Evolutionary conservation across 2,113 vertebrate species (phyloP).

Genomic region (Sapajus apella): DNA sequence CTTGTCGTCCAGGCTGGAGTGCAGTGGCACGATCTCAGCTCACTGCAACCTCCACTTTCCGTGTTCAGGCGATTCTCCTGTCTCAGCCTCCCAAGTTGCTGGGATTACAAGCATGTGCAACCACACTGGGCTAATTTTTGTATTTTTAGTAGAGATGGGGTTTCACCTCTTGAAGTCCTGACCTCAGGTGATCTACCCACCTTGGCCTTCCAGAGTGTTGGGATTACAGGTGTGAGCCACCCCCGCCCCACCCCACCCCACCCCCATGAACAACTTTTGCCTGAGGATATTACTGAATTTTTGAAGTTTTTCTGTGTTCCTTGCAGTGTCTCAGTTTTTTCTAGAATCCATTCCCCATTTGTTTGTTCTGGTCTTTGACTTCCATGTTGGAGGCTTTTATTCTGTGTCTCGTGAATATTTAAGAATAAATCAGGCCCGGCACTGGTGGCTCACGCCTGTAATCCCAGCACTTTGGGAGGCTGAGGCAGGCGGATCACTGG

Average conservation of each 20-base stretch:
- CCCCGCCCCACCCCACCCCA: too few species aligned
- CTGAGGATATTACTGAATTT: neutral
- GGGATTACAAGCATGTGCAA: too few species aligned
- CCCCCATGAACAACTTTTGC: neutral
- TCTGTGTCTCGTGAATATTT: constrained; percentile 32
- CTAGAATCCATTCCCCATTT: neutral
- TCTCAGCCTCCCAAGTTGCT: too few species aligned
- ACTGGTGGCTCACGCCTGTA: too few species aligned
- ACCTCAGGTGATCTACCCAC: neutral
- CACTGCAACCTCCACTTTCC: too few species aligned
- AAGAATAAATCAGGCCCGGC: neutral
- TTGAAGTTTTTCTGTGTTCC: neutral
- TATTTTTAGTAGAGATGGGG: neutral
- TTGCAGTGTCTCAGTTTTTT: constrained; percentile 26
- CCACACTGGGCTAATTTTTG: too few species aligned
- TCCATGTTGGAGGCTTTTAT: constrained; percentile 21
- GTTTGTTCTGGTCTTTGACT: constrained; percentile 21
- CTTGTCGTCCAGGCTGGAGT: too few species aligned
- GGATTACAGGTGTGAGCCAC: neutral
- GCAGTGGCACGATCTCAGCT: too few species aligned
- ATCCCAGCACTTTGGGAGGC: too few species aligned
- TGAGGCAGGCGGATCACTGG: too few species aligned
- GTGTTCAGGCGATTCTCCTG: too few species aligned
- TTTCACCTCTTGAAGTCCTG: neutral
- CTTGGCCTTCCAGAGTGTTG: neutral